Evolutionary conservation across 2,113 vertebrate species (phyloP).

Genomic region (Atlantisia rogersi): DNA sequence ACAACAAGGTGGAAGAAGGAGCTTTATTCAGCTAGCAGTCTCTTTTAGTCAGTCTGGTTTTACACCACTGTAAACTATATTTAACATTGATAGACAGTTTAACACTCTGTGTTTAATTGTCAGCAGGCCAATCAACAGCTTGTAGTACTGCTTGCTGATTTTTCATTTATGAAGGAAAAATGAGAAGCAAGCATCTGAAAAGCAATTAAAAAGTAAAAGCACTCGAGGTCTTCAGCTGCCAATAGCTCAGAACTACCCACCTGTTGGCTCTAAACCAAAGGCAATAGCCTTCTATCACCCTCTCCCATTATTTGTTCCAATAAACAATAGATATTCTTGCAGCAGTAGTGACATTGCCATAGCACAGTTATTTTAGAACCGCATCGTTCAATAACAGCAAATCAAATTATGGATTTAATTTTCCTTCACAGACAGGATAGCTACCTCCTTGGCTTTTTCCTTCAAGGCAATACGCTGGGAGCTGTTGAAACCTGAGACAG

Average conservation of each 20-base stretch:
- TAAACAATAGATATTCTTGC: not conserved
- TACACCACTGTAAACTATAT: not conserved
- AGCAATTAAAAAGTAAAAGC: not conserved
- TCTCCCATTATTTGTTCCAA: constrained; percentile 20
- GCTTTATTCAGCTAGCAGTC: not conserved
- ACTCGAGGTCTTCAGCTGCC: not conserved
- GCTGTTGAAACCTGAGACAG: constrained; percentile 59
- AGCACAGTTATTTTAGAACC: constrained; percentile 45
- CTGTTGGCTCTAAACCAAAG: constrained; percentile 10
- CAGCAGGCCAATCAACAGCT: not conserved
- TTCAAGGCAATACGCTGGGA: constrained; percentile 78
- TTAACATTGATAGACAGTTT: not conserved
- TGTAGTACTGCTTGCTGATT: not conserved
- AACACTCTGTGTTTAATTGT: not conserved
- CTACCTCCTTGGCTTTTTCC: constrained; percentile 80
- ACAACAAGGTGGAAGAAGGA: not conserved
- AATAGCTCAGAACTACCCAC: not conserved
- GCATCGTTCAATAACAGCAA: constrained; percentile 32
- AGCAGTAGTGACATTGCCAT: not conserved
- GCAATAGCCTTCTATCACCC: not conserved
- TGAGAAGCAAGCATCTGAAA: constrained; percentile 5
- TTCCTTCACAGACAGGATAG: not conserved
- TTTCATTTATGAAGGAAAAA: constrained; percentile 14
- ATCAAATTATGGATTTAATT: constrained; percentile 18
- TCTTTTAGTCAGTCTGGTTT: not conserved